Evolutionary conservation across 2,888 invertebrate genomes (phyloP).

Genomic region (Coleophora deauratella): DNA sequence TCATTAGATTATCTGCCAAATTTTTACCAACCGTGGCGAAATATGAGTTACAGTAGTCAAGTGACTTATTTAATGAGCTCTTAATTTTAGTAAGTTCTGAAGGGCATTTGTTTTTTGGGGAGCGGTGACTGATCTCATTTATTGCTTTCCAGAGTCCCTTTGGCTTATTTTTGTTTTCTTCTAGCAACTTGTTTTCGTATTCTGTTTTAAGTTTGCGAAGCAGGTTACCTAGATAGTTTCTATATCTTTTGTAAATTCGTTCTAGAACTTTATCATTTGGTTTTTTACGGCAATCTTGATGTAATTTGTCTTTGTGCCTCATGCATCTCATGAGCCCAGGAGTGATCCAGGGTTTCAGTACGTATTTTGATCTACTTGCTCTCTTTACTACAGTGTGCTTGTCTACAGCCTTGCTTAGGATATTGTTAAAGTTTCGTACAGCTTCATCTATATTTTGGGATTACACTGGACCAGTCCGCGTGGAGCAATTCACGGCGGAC

Average conservation of each 20-base stretch:
- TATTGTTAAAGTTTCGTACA: no score
- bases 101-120: not conserved
- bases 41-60: not conserved
- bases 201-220: not conserved
- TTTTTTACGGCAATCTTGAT: not conserved
- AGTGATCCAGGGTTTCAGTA: not conserved
- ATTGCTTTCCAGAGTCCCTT: not conserved
- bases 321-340: not conserved
- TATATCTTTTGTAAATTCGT: not conserved
- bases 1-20: not conserved
- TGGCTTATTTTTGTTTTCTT: not conserved
- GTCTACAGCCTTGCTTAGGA: no score
- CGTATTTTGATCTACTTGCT: not conserved
- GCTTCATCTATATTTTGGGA: no score
- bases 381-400: no score
- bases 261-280: not conserved
- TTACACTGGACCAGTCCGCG: no score
- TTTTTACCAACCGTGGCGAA: not conserved
- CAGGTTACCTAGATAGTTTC: not conserved
- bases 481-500: no score
- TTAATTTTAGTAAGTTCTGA: not conserved
- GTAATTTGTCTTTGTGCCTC: not conserved
- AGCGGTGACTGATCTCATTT: not conserved
- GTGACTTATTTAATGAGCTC: not conserved
- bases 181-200: no score